Conservation (phyloP, 2,113 vertebrate genomes). For the Ailurus styani region DNA sequence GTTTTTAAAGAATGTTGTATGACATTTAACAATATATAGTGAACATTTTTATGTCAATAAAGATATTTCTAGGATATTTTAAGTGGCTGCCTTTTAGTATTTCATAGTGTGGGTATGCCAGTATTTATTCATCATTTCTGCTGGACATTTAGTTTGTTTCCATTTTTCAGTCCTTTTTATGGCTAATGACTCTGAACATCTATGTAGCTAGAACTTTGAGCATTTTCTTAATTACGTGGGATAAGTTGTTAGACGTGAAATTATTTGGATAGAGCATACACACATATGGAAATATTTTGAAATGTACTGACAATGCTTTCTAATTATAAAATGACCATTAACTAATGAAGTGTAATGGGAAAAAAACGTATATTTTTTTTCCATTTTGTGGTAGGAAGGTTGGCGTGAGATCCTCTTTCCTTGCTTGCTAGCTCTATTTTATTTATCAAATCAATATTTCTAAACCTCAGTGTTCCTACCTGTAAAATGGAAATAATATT, state of each 20-base stretch:
- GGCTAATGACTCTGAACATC: neutral
- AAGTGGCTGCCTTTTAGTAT: neutral
- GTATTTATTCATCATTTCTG: conserved; percentile 12
- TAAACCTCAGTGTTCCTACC: neutral
- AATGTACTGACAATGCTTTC: neutral
- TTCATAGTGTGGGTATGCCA: neutral
- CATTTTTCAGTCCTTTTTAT: neutral
- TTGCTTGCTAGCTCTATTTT: neutral
- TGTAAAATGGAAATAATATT: neutral
- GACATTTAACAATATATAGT: neutral
- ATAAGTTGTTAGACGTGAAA: neutral
- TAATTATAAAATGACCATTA: neutral
- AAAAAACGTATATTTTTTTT: neutral
- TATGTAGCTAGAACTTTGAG: neutral
- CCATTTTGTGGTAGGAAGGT: neutral
- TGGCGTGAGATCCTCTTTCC: neutral
- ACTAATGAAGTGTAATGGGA: neutral
- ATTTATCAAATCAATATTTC: neutral
- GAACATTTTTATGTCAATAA: neutral
- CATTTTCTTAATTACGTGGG: neutral
- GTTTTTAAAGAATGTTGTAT: neutral
- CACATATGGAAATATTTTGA: neutral
- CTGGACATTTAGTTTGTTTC: neutral
- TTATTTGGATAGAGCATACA: neutral
- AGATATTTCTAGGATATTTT: neutral